Conservation (phyloP, 1,140 invertebrate genomes). For the Luehdorfia chinensis region DNA sequence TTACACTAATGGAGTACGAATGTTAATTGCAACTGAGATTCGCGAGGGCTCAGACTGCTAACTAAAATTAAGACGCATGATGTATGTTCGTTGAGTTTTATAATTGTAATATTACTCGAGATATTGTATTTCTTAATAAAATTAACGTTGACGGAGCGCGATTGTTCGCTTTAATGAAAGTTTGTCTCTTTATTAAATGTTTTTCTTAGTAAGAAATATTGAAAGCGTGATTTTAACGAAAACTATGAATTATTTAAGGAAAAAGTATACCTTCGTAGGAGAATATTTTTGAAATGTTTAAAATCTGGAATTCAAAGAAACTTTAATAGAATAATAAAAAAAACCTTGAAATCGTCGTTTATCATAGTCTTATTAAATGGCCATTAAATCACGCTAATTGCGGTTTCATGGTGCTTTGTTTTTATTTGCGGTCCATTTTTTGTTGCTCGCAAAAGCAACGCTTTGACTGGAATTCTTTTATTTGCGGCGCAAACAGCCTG, state of each 20-base stretch:
- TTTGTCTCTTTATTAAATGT: no score
- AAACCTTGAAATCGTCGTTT: conserved; percentile 49
- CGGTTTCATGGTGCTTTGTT: conserved; percentile 57
- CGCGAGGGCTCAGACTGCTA: conserved; percentile 34
- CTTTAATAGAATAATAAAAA: no score
- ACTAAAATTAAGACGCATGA: conserved; percentile 35
- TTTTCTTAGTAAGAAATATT: no score
- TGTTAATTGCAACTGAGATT: conserved; percentile 57
- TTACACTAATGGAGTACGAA: conserved; percentile 56
- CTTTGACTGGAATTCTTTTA: conserved; percentile 71
- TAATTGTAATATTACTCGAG: conserved; percentile 11
- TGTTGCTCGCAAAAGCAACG: conserved; percentile 43
- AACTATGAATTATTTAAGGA: no score
- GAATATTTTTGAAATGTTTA: no score
- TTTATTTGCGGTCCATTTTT: conserved; percentile 68
- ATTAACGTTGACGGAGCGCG: background rate
- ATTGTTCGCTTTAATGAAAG: background rate
- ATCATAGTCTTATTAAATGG: conserved; percentile 68
- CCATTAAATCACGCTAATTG: conserved; percentile 75
- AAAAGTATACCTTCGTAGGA: no score
- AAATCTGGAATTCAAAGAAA: no score
- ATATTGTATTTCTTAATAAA: conserved; percentile 3
- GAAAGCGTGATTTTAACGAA: no score
- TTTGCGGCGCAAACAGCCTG: conserved; percentile 57
- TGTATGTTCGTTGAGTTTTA: conserved; percentile 23